Evolutionary conservation across 2,797 vertebrate species (phyloP).

Genomic region (Poeciliopsis infans): DNA sequence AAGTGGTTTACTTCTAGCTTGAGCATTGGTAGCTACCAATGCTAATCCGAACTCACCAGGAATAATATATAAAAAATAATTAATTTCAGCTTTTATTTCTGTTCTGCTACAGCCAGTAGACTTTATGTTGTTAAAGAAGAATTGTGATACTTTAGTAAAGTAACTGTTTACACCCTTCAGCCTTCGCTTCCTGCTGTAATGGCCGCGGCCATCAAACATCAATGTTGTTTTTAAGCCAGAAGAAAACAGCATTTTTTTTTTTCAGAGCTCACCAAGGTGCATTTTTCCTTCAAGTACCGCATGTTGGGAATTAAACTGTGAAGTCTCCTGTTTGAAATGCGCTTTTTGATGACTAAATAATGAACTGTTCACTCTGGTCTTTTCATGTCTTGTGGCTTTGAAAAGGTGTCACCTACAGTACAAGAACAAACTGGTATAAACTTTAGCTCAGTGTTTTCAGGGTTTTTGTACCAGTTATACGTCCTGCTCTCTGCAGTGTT

Average conservation of each 20-base stretch:
- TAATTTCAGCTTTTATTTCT: background rate
- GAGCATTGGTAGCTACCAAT: background rate
- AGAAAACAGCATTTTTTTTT: slow-evolving; percentile 1
- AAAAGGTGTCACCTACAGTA: slow-evolving; percentile 24
- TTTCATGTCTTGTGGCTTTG: slow-evolving; percentile 38
- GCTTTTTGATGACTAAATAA: slow-evolving; percentile 5
- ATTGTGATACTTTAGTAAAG: background rate
- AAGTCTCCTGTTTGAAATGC: slow-evolving; percentile 20
- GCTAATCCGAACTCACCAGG: background rate
- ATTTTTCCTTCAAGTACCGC: slow-evolving; percentile 28
- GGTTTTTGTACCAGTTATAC: slow-evolving; percentile 5
- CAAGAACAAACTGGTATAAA: slow-evolving; percentile 21
- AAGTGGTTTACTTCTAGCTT: too few relatives aligned
- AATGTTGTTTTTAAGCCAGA: background rate
- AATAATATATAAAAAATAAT: background rate
- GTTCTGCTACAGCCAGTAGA: background rate
- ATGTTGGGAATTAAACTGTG: slow-evolving; percentile 40
- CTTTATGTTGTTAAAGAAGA: background rate
- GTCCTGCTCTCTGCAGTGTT: slow-evolving; percentile 25
- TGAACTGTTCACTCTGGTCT: slow-evolving; percentile 31
- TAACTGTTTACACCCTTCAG: background rate
- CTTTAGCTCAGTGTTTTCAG: slow-evolving; percentile 15
- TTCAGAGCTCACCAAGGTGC: slow-evolving; percentile 6
- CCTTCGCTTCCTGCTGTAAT: background rate
- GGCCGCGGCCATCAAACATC: background rate